These are phyloP conservation scores for Laterallus jamaicensis DNA, from an alignment of 2,113 vertebrate genomes.

Conservation along the genomic window DNA sequence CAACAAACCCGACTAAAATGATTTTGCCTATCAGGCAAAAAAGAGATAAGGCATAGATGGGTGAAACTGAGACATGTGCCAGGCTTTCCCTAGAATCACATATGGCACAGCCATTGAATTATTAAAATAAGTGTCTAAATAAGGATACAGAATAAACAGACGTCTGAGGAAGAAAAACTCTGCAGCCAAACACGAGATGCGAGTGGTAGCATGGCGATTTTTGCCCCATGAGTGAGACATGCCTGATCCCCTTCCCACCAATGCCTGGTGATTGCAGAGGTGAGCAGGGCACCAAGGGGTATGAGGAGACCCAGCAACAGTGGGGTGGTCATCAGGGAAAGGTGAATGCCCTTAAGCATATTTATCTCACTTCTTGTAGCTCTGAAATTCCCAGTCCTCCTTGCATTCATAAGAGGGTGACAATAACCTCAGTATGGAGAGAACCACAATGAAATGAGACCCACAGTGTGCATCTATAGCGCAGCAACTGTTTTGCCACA, in stretches of 20 bases:
- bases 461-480: not conserved
- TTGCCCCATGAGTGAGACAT: not conserved
- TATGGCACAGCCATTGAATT: not conserved
- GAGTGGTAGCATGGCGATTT: not conserved
- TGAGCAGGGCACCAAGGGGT: not conserved
- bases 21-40: not conserved
- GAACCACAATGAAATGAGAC: not conserved
- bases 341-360: not conserved
- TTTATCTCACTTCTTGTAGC: not conserved
- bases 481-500: not conserved
- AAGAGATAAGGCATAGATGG: not conserved
- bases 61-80: not conserved
- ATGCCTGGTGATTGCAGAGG: rapidly evolving
- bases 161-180: not conserved
- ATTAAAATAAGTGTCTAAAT: not conserved
- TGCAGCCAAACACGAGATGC: not conserved
- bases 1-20: not conserved
- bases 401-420: not conserved
- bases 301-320: not conserved
- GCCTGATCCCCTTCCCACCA: not conserved
- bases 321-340: not conserved
- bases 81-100: not conserved
- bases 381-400: not conserved
- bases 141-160: not conserved
- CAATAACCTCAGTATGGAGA: not conserved